Evolutionary conservation across 2,113 vertebrate genomes (phyloP).

Genomic region (Callionymus lyra): DNA sequence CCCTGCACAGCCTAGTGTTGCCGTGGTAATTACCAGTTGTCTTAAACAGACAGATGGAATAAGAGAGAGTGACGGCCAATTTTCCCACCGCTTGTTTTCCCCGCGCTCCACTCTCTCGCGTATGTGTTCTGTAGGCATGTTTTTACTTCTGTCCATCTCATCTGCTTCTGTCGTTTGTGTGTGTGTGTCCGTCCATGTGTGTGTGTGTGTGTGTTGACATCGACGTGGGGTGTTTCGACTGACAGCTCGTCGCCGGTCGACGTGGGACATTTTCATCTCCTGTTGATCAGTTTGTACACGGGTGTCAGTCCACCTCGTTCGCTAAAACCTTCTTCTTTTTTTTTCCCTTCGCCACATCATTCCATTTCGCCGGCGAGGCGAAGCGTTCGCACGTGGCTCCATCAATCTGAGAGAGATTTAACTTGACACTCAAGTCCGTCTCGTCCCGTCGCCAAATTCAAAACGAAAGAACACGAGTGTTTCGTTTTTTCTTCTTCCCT

Average conservation of each 20-base stretch:
- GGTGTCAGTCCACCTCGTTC: too few species aligned
- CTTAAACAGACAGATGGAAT: constrained; percentile 72
- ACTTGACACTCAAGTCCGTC: too few species aligned
- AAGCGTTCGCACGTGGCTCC: too few species aligned
- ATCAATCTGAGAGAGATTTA: too few species aligned
- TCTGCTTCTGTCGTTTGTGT: background rate
- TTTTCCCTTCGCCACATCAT: too few species aligned
- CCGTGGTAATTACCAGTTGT: constrained; percentile 68
- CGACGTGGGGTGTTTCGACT: constrained; percentile 47
- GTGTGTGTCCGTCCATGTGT: constrained; percentile 21
- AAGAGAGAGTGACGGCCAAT: constrained; percentile 64
- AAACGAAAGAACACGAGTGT: too few species aligned
- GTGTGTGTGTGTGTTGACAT: constrained; percentile 6
- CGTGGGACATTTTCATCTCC: constrained; percentile 46
- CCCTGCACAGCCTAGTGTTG: constrained; percentile 48
- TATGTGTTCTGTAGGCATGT: constrained; percentile 15
- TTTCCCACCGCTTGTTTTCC: constrained; percentile 47
- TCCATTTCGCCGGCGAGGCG: too few species aligned
- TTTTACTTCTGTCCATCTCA: constrained; percentile 13
- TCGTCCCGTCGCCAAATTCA: too few species aligned
- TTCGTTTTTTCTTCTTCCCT: too few species aligned
- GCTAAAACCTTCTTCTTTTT: too few species aligned
- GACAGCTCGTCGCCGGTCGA: constrained; percentile 50
- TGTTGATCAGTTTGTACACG: constrained; percentile 34
- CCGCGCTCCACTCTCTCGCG: constrained; percentile 6